Conservation (phyloP, 2,113 vertebrate species). For the Nerophis ophidion region DNA sequence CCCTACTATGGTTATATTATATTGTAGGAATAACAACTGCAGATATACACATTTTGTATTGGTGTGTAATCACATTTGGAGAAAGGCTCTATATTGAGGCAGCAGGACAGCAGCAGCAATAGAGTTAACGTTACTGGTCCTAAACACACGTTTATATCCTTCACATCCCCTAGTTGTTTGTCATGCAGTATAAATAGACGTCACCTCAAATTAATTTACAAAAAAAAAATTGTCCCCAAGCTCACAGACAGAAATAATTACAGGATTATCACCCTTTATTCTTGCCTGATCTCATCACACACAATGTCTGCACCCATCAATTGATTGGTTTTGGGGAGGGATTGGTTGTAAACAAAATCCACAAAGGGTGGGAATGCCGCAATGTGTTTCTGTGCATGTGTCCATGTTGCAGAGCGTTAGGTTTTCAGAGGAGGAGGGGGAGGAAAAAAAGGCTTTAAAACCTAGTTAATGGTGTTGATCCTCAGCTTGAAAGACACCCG, state of each 20-base stretch:
- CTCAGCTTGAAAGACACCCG: slow-evolving; percentile 84
- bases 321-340: background rate
- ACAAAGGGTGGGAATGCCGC: slow-evolving; percentile 54
- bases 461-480: slow-evolving; percentile 72
- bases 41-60: slow-evolving; percentile 56
- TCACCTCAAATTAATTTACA: slow-evolving; percentile 65
- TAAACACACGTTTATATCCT: slow-evolving; percentile 48
- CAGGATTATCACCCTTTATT: slow-evolving; percentile 56
- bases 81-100: slow-evolving; percentile 52
- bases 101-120: slow-evolving; percentile 48
- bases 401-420: slow-evolving; percentile 47
- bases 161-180: slow-evolving; percentile 48
- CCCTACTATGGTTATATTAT: slow-evolving; percentile 38
- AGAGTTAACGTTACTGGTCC: slow-evolving; percentile 47
- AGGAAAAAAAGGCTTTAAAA: slow-evolving; percentile 6
- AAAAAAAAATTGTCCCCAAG: slow-evolving; percentile 61
- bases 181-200: slow-evolving; percentile 74
- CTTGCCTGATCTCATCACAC: slow-evolving; percentile 12
- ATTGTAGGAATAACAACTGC: slow-evolving; percentile 55
- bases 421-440: slow-evolving; percentile 22
- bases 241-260: slow-evolving; percentile 60
- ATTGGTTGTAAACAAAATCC: slow-evolving; percentile 50
- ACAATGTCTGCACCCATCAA: slow-evolving; percentile 9
- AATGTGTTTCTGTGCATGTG: slow-evolving; percentile 55
- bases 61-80: slow-evolving; percentile 58